phyloP scores from a whole-genome alignment of 2,797 vertebrate species.

The Cottoperca gobio region DNA sequence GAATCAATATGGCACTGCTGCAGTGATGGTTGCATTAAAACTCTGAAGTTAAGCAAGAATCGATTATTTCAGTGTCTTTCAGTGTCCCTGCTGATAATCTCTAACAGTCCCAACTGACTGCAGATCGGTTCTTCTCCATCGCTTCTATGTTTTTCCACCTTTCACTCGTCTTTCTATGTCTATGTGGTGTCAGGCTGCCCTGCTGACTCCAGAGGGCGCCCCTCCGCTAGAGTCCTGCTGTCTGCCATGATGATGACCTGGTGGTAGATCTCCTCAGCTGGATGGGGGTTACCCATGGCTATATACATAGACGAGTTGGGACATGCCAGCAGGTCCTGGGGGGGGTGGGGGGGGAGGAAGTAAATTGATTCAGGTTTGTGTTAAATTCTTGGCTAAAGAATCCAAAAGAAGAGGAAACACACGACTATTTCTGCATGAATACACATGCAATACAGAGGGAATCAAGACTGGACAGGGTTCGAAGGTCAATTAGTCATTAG shows the following conservation, averaged over 20 bases:
- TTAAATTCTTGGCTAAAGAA: neutral
- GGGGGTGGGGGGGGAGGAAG: neutral
- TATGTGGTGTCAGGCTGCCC: neutral
- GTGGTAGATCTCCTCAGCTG: constrained; percentile 63
- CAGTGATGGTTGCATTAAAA: neutral
- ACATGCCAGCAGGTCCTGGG: constrained; percentile 41
- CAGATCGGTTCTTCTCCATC: neutral
- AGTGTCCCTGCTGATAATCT: neutral
- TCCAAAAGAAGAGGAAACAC: neutral
- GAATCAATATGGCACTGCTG: neutral
- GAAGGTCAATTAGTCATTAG: too few relatives aligned
- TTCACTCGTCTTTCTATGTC: neutral
- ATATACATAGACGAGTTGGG: constrained; percentile 23
- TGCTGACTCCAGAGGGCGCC: constrained; percentile 2
- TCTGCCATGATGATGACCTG: constrained; percentile 45
- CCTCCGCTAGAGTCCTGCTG: neutral
- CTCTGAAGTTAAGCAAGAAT: neutral
- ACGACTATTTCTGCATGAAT: neutral
- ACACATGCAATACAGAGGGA: neutral
- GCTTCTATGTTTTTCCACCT: neutral
- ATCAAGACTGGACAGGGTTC: neutral
- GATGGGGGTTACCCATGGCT: constrained; percentile 34
- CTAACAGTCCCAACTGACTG: neutral
- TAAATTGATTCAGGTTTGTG: neutral
- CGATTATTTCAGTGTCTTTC: neutral